These are phyloP conservation scores for Ophion obscuratus DNA, from an alignment of 2,888 invertebrate species.

Conservation along the genomic window DNA sequence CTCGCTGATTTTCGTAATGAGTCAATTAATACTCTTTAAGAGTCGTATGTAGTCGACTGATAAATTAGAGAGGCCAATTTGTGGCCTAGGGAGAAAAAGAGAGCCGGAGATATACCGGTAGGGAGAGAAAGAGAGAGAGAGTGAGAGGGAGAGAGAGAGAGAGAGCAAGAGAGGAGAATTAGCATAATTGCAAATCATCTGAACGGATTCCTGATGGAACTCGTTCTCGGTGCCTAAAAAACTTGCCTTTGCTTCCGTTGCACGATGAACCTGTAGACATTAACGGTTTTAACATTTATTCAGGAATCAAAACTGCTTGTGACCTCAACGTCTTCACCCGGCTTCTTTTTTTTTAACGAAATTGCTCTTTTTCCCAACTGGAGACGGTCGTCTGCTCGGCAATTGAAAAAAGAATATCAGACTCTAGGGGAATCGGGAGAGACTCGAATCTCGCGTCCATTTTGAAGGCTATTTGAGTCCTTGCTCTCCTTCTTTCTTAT, in stretches of 20 bases:
- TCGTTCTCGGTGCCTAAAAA: conserved; percentile 16
- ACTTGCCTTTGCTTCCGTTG: conserved; percentile 5
- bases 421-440: too few species aligned
- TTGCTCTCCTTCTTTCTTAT: too few species aligned
- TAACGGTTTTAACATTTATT: conserved; percentile 40
- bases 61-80: conserved; percentile 9
- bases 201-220: conserved; percentile 18
- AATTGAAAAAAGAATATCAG: background rate
- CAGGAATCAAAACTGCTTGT: conserved; percentile 16
- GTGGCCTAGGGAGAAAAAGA: background rate
- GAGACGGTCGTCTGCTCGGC: background rate
- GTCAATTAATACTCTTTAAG: conserved; percentile 9
- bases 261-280: conserved; percentile 28
- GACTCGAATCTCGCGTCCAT: too few species aligned
- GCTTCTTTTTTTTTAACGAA: background rate
- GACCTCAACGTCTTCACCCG: background rate
- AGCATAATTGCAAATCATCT: conserved; percentile 49
- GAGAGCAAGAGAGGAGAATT: background rate
- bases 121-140: background rate
- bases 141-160: background rate
- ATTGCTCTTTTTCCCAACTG: background rate
- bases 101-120: background rate
- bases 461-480: too few species aligned
- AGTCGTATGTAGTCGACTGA: background rate
- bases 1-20: conserved; percentile 17